Base-by-base conservation (phyloP, 1,140 invertebrate genomes). In the Mizuhopecten yessoensis region DNA sequence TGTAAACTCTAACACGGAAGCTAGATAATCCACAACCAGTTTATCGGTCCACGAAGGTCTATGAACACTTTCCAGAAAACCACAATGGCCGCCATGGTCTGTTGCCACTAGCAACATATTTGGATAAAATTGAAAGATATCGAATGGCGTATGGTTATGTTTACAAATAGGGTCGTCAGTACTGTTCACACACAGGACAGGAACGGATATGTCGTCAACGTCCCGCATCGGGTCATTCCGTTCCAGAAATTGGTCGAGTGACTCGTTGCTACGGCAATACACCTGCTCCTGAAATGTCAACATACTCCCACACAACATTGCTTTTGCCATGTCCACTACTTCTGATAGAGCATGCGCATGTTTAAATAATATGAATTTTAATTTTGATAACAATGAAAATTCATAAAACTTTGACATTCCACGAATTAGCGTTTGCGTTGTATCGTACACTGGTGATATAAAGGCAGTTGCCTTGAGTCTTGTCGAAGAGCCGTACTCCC, bases 151-250 rank as follows among this genome's bases (percentile, higher is more conserved):
- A 39, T 89, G 34, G 0, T 90, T 88, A 17, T 91, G 33, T 20
- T 57, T 33, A 42, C 89, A 94, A 13, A 96, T 45, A 7, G 95
- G 95, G 57, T 96, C 96, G 91, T 96, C 95, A 75, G 91, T 23
- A 88, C 94, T 95, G 90, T 94, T 96, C 20, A 96, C 93, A 90
- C 94, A 95, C 87, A 96, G 86, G 15, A 96, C 91, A n/a, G 96
- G 96, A 10, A 95, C 94, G 0, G 95, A 93, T 34, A 96, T 96
- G 57, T 96, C 95, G 91, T 96, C 95, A 17, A 95, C 95, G 88
- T 96, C 95, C 1, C 96, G 91, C 87, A 96, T 93, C 13, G 96
- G 95, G 45, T 95, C 94, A 89, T 96, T 96, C 45, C 92, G 89
- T 75, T 95, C 94, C 94, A 95, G 95, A 92, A 94, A 96, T 36